Evolutionary conservation across 1,140 invertebrate genomes (phyloP), one percentile per base, ranked within the genome.

Genomic region (Solenopsis invicta): DNA sequence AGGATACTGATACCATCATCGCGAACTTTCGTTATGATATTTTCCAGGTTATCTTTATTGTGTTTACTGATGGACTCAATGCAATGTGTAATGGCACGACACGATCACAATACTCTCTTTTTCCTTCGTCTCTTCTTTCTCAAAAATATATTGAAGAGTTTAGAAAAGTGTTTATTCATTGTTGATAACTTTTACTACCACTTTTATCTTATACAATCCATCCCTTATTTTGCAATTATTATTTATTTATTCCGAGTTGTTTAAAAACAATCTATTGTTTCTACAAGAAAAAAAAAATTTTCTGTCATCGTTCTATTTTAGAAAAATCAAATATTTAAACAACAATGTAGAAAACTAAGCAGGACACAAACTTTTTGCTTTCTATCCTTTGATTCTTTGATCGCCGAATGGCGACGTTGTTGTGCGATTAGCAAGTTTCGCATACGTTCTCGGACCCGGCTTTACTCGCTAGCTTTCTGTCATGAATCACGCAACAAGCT

Each of bases 11-110:
- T 37, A 3, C 34, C 1, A 34, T 81, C 56, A 13, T 13, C 12
- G 1, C 34, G 48, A 88, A 37, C 24, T 77, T 66, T 50, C 24
- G 12, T 29, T 21, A 12, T 13, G 18, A 37, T 75, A 54, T 64
- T 74, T 86, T 48, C n/a, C 13, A 9, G 29, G 48, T 24, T 76
- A 87, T 77, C 77, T 85, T 75, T 12, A 1, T 77, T 77, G 52
- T 6, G 62, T 41, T 86, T 4, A 59, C 13, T 61, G n/a, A n/a
- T n/a, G 2, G 37, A 48, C 21, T 80, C 34, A 10, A 80, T 50
- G 16, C 24, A 4, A 13, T 9, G n/a, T 18, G 62, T 9, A 72
- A 37, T 37, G 3, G 3, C 37, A 62, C 29, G 29, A 29, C 2
- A 29, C 4, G 45, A 78, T 77, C 18, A n/a, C 18, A 37, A 37